Conservation (phyloP, 1,140 invertebrate species). For the Zaprionus ghesquierei region DNA sequence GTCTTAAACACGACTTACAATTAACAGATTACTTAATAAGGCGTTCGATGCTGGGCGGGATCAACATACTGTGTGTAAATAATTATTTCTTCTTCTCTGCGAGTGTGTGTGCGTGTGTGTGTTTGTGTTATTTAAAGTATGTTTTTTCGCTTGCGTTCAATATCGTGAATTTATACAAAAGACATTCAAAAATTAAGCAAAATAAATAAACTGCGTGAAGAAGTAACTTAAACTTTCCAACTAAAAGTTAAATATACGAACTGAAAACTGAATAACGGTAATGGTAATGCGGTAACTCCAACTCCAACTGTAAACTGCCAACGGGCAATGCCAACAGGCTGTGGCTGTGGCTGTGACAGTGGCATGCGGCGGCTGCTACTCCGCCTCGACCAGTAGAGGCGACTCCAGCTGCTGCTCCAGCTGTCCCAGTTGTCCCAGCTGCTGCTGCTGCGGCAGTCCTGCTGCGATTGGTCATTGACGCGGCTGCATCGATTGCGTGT, state of each 20-base stretch:
- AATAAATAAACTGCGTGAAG: conserved; percentile 37
- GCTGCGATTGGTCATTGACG: conserved; percentile 54
- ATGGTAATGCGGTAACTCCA: background rate
- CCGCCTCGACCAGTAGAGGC: conserved; percentile 11
- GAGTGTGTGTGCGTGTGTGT: background rate
- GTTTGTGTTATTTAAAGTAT: conserved; percentile 23
- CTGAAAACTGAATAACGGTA: conserved; percentile 1
- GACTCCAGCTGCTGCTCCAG: conserved; percentile 7
- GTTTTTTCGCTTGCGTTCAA: conserved; percentile 7
- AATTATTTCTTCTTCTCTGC: background rate
- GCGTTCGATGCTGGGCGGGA: conserved; percentile 34
- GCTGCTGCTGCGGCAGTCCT: conserved; percentile 27
- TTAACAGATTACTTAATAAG: conserved; percentile 23
- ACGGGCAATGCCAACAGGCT: conserved; percentile 12
- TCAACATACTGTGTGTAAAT: conserved; percentile 49
- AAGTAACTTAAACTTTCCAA: conserved; percentile 1
- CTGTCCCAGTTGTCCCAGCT: conserved; percentile 5
- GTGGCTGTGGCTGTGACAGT: conserved; percentile 12
- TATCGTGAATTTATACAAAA: conserved; percentile 41
- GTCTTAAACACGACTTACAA: conserved; percentile 15
- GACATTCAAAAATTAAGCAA: conserved; percentile 21
- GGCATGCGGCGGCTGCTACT: conserved; percentile 11
- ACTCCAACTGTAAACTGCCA: background rate
- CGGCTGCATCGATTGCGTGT: conserved; percentile 69
- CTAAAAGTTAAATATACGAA: conserved; percentile 17